phyloP scores from a whole-genome alignment of 2,113 vertebrate species.

The Xenopus laevis region DNA sequence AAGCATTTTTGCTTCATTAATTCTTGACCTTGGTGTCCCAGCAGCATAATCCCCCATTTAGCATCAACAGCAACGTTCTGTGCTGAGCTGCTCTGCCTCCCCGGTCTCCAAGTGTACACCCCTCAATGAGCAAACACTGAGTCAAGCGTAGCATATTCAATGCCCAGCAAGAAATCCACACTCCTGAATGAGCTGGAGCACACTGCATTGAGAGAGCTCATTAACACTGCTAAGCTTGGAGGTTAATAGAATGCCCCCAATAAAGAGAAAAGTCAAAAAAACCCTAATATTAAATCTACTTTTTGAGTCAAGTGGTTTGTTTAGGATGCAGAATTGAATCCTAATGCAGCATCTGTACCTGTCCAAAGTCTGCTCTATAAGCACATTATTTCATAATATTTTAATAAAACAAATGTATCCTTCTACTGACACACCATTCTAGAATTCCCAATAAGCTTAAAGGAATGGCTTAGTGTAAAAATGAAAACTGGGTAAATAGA shows the following conservation, averaged over 20 bases:
- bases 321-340: too few relatives aligned
- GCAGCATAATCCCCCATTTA: constrained; percentile 71
- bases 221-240: constrained; percentile 67
- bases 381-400: too few relatives aligned
- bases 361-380: too few relatives aligned
- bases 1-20: constrained; percentile 60
- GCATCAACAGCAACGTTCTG: constrained; percentile 66
- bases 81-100: constrained; percentile 49
- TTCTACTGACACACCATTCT: too few relatives aligned
- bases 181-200: constrained; percentile 64
- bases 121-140: constrained; percentile 65
- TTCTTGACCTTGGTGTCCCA: constrained; percentile 65
- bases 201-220: constrained; percentile 70
- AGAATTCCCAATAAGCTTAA: too few relatives aligned
- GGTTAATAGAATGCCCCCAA: constrained; percentile 68
- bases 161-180: constrained; percentile 61
- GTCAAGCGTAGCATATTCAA: constrained; percentile 54
- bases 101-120: not conserved
- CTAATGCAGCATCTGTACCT: too few relatives aligned
- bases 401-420: too few relatives aligned
- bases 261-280: constrained; percentile 69
- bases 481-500: too few relatives aligned
- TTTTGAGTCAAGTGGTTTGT: too few relatives aligned
- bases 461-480: too few relatives aligned
- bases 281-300: too few relatives aligned